Conservation (phyloP, 2,113 vertebrate species). For the Chionomys nivalis region DNA sequence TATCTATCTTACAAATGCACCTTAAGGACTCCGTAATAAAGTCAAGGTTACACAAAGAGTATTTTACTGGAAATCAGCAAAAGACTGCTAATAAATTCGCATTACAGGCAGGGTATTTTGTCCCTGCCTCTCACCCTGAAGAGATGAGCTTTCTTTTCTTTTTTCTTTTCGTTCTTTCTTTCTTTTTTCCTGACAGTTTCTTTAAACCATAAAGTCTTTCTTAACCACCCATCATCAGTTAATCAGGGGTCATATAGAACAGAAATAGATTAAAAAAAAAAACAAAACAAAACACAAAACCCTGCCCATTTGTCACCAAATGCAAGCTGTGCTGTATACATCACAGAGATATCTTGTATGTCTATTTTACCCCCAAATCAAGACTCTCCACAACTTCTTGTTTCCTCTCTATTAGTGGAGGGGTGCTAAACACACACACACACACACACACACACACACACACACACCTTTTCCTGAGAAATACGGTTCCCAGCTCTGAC, state of each 20-base stretch:
- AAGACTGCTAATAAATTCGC: slow-evolving; percentile 89
- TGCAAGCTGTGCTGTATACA: not conserved
- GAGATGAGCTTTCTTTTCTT: slow-evolving; percentile 67
- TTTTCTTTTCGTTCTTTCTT: not conserved
- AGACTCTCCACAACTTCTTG: not conserved
- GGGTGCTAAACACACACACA: not conserved
- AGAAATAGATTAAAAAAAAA: not conserved
- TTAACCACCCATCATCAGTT: slow-evolving; percentile 64
- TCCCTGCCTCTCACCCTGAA: slow-evolving; percentile 83
- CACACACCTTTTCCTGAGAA: not conserved
- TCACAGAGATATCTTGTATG: slow-evolving; percentile 25
- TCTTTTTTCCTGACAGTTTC: not conserved
- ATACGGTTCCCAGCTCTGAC: not conserved
- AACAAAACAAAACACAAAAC: too few species aligned
- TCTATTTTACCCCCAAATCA: not conserved
- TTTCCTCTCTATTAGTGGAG: not conserved
- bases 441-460: not conserved
- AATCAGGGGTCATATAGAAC: slow-evolving; percentile 39
- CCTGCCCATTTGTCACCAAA: slow-evolving; percentile 52
- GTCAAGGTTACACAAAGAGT: slow-evolving; percentile 89
- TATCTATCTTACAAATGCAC: slow-evolving; percentile 90
- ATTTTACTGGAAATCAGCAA: slow-evolving; percentile 88
- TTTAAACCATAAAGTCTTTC: slow-evolving; percentile 76
- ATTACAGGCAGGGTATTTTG: slow-evolving; percentile 86
- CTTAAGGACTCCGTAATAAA: slow-evolving; percentile 91